phyloP scores from a whole-genome alignment of 2,113 vertebrate species.

The Thunnus thynnus region DNA sequence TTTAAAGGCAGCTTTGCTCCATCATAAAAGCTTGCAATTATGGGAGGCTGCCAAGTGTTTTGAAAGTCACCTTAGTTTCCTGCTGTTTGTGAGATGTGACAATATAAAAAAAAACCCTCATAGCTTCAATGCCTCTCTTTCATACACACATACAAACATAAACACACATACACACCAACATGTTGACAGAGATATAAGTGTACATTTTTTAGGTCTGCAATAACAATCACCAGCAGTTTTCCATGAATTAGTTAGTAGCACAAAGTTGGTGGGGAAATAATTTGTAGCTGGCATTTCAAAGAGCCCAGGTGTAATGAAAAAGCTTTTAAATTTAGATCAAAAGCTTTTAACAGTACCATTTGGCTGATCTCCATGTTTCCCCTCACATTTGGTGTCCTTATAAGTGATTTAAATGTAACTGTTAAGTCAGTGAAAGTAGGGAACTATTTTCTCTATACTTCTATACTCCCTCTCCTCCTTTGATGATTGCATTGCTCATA shows the following conservation, averaged over 20 bases:
- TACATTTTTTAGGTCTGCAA: slow-evolving; percentile 16
- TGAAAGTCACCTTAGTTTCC: slow-evolving; percentile 81
- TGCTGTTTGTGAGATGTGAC: slow-evolving; percentile 61
- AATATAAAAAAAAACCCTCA: slow-evolving; percentile 44
- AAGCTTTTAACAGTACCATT: slow-evolving; percentile 40
- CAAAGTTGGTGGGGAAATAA: slow-evolving; percentile 28
- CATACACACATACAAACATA: slow-evolving; percentile 17
- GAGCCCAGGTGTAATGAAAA: slow-evolving; percentile 52
- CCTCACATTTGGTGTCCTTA: slow-evolving; percentile 39
- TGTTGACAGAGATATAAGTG: background rate
- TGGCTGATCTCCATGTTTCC: slow-evolving; percentile 30
- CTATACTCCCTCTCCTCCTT: background rate
- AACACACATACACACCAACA: slow-evolving; percentile 27
- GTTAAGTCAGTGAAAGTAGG: slow-evolving; percentile 31
- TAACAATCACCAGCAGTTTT: slow-evolving; percentile 31
- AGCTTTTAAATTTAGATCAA: slow-evolving; percentile 64
- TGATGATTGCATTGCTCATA: slow-evolving; percentile 9
- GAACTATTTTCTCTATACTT: slow-evolving; percentile 23
- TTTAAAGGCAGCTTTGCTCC: slow-evolving; percentile 68
- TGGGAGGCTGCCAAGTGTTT: slow-evolving; percentile 78
- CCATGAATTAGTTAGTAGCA: slow-evolving; percentile 37
- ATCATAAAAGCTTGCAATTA: slow-evolving; percentile 78
- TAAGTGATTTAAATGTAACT: slow-evolving; percentile 49
- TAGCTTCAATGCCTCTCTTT: slow-evolving; percentile 39
- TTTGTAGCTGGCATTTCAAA: slow-evolving; percentile 37